Evolutionary conservation across 2,797 vertebrate genomes (phyloP).

Genomic region (Eulemur coronatus): DNA sequence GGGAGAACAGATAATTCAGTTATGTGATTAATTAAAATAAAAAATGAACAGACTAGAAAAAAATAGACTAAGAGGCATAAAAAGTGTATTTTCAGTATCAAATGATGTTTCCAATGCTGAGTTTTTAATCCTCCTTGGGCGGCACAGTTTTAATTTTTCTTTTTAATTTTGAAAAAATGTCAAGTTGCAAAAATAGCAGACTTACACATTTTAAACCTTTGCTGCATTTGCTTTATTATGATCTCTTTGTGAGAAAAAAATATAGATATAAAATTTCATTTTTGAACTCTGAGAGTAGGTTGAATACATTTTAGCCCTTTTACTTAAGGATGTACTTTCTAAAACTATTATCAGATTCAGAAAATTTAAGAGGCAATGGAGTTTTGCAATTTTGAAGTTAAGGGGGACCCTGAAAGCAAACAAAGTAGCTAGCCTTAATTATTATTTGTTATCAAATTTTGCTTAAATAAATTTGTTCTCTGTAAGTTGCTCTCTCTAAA

Average conservation of each 20-base stretch:
- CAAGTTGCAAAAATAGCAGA: constrained; percentile 1
- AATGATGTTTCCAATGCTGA: not conserved
- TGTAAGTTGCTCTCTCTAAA: not conserved
- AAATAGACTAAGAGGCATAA: not conserved
- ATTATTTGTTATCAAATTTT: not conserved
- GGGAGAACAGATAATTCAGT: not conserved
- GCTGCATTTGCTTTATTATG: not conserved
- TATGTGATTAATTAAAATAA: not conserved
- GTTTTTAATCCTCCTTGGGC: not conserved
- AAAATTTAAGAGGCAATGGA: not conserved
- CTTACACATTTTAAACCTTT: not conserved
- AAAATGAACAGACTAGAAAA: not conserved
- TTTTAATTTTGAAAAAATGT: not conserved
- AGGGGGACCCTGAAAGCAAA: not conserved
- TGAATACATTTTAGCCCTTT: not conserved
- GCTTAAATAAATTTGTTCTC: not conserved
- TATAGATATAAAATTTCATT: not conserved
- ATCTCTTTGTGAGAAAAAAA: not conserved
- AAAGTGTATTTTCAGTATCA: not conserved
- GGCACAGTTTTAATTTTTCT: not conserved
- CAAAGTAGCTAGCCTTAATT: not conserved
- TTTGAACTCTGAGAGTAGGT: not conserved
- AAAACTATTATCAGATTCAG: not conserved
- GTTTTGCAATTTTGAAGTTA: not conserved
- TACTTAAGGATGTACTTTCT: not conserved